Conservation (phyloP, 1,140 invertebrate species). For the Cydia amplana region DNA sequence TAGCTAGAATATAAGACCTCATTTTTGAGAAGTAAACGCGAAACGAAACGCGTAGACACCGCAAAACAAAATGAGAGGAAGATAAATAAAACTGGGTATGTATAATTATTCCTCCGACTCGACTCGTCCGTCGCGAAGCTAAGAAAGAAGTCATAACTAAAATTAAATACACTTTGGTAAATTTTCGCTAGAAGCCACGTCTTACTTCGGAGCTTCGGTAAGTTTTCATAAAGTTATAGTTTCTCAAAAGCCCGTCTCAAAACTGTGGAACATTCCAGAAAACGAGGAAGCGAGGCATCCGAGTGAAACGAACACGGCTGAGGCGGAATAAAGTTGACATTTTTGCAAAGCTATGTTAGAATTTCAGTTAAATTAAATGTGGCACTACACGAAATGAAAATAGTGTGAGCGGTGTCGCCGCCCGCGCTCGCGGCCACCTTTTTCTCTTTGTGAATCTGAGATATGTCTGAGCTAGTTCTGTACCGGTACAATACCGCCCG, state of each 20-base stretch:
- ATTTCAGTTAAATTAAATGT: slow-evolving; percentile 80
- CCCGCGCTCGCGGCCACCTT: slow-evolving; percentile 34
- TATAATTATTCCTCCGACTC: slow-evolving; percentile 35
- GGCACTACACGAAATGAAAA: slow-evolving; percentile 77
- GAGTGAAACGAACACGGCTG: slow-evolving; percentile 74
- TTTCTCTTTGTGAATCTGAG: slow-evolving; percentile 32
- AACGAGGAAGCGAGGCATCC: slow-evolving; percentile 74
- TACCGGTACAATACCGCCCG: not conserved
- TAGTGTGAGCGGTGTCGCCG: slow-evolving; percentile 55
- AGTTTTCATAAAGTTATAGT: slow-evolving; percentile 77
- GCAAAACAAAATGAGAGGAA: not conserved
- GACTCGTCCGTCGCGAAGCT: slow-evolving; percentile 38
- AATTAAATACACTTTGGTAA: slow-evolving; percentile 77
- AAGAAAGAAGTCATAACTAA: slow-evolving; percentile 70
- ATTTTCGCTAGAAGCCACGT: slow-evolving; percentile 74
- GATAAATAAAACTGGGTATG: slow-evolving; percentile 19
- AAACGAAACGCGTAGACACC: not conserved
- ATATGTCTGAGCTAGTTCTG: slow-evolving; percentile 16
- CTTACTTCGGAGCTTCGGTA: slow-evolving; percentile 69
- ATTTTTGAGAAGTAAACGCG: not conserved
- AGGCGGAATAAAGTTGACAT: slow-evolving; percentile 79
- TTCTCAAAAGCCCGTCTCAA: slow-evolving; percentile 74
- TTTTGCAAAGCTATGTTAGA: slow-evolving; percentile 79
- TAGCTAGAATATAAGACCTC: not conserved
- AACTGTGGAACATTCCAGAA: slow-evolving; percentile 75